Evolutionary conservation across 2,888 invertebrate genomes (phyloP).

Genomic region (Phyllotreta cruciferae): DNA sequence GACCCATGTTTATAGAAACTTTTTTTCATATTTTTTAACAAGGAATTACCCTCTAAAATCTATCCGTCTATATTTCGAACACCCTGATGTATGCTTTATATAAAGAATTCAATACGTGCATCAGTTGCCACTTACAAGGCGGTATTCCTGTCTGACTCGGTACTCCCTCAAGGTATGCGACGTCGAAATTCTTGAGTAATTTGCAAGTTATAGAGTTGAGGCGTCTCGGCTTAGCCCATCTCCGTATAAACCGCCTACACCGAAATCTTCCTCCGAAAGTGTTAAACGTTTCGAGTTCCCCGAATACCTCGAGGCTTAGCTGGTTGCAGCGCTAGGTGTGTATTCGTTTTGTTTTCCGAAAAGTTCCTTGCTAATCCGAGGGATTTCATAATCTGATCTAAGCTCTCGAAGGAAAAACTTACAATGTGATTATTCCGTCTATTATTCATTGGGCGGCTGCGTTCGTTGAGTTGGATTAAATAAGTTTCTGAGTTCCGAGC

Average conservation of each 20-base stretch:
- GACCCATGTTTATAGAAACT: too few species aligned
- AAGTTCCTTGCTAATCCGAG: conserved; percentile 2
- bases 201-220: conserved; percentile 43
- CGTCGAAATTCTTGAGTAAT: conserved; percentile 46
- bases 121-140: conserved; percentile 35
- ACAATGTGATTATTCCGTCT: conserved; percentile 14
- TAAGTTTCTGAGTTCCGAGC: too few species aligned
- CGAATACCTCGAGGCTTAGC: conserved; percentile 8
- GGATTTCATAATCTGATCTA: conserved; percentile 7
- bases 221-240: conserved; percentile 17
- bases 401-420: not conserved
- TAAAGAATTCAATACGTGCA: conserved; percentile 47
- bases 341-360: conserved; percentile 12
- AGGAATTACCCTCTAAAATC: too few species aligned
- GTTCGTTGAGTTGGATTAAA: too few species aligned
- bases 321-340: not conserved
- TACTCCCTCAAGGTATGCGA: conserved; percentile 42
- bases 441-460: not conserved
- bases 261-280: conserved; percentile 11
- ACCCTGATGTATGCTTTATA: conserved; percentile 37
- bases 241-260: conserved; percentile 13
- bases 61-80: too few species aligned
- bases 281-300: conserved; percentile 11
- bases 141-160: conserved; percentile 37
- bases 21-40: too few species aligned